Base-by-base conservation (phyloP, 35 echinoderm and acorn worm species). In the Hemicentrotus pulcherrimus region DNA sequence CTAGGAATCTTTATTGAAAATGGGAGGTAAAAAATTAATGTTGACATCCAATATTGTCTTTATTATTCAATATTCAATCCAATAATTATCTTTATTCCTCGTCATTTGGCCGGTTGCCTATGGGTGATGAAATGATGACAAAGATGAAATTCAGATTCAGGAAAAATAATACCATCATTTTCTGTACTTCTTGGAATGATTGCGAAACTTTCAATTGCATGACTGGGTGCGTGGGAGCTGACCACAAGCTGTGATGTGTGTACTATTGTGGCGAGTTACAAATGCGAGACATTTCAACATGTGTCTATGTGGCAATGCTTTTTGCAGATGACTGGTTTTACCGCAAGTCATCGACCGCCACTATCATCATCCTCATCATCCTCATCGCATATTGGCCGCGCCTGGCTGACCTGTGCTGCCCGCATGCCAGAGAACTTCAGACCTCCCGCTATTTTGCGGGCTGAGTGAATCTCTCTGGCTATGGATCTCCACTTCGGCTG, bases 251-350 rank as follows among this genome's bases (percentile, higher is more conserved):
- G 22, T 6, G 65, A n/a, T 28, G n/a, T n/a, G n/a, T n/a, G n/a
- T n/a, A n/a, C n/a, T n/a, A 28, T 70, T 70, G 24, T 28, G 24
- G 65, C 65, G 22, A 78, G 65, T 78, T n/a, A 78, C 24, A 59
- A 59, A 28, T 28, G 65, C 65, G 65, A 6, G 65, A 22, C 65
- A 78, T 78, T 78, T 22, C 65, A 78, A 55, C 50, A 55, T 55
- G 48, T 52, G 50, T 55, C 65, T 78, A 78, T 78, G 65, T 78
- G 19, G 65, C 65, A 78, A 78, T 78, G 65, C 65, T 78, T n/a
- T 59, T 78, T 78, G 65, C 65, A 78, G 65, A 78, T 78, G 65
- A 78, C 65, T 78, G 65, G 65, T 6, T 78, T 78, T 78, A 78
- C 65, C 65, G 65, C 65, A 78, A 78, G 65, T 78, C 65, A 78